Evolutionary conservation across 2,888 invertebrate genomes (phyloP), one percentile per base, ranked within the genome.

Genomic region (Tetramorium bicarinatum): DNA sequence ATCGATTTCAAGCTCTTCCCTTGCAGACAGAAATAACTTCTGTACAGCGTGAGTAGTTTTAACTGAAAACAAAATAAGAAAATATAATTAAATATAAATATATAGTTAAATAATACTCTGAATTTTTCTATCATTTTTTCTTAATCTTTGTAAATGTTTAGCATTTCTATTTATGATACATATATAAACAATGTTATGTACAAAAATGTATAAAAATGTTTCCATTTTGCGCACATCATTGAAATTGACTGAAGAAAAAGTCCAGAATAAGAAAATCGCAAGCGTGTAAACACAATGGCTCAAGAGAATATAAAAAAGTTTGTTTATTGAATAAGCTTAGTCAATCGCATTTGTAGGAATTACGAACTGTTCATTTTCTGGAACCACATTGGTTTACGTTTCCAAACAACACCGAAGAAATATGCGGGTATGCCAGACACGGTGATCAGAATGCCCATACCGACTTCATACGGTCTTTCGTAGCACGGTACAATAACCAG

Each of bases 341-440:
- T 34, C 1, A 66, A 56, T 21, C 2, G 29, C 11, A 64, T 64
- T 64, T 56, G 4, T 21, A 6, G 25, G 2, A 64, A 44, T 62
- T 72, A 89, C 88, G 11, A 84, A 98, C 98, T 95, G 92, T 97
- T 96, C 18, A 96, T 87, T 47, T 94, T 94, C 75, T 95, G 95
- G 87, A 98, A 95, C 94, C 95, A 95, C 44, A 94, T 90, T 0
- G 98, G 98, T 91, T 97, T 97, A 59, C 96, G 95, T 91, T 96
- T 96, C 96, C 97, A 96, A 75, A 95, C 95, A 59, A 98, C 96
- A 56, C 98, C 97, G 1, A 96, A 92, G 91, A 96, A 97, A 95
- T 98, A 98, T 29, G 97, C 97, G 0, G 98, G 98, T 85, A 98
- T 96, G 1, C 98, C 98, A 41, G 97, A 96, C n/a, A 97, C 93